These are phyloP conservation scores for Andrena trimmerana DNA, from an alignment of 2,888 invertebrate species.

Conservation along the genomic window DNA sequence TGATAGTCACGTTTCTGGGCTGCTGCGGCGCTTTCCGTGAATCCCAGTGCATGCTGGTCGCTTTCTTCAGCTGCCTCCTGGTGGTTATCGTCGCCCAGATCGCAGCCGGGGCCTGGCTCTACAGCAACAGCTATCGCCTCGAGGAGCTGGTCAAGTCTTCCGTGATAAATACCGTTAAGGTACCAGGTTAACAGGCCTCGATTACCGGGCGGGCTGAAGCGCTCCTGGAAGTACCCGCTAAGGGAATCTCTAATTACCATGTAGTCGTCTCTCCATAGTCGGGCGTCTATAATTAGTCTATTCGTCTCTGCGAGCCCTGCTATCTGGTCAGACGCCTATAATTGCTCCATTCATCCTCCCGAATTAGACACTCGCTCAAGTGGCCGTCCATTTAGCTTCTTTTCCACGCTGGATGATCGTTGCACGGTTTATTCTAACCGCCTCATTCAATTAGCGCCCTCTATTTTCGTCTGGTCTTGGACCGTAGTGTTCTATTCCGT, in stretches of 20 bases:
- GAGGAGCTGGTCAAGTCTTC: constrained; percentile 88
- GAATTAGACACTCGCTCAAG: constrained; percentile 28
- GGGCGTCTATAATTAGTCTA: constrained; percentile 36
- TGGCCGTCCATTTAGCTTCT: background rate
- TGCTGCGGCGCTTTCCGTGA: constrained; percentile 93
- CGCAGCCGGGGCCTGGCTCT: constrained; percentile 92
- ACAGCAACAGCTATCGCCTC: constrained; percentile 89
- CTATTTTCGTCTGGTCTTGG: too few relatives aligned
- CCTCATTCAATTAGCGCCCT: background rate
- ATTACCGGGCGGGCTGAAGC: constrained; percentile 22
- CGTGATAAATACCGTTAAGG: constrained; percentile 80
- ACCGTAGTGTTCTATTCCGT: background rate
- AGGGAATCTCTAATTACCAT: constrained; percentile 29
- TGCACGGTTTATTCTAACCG: background rate
- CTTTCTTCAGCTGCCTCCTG: constrained; percentile 92
- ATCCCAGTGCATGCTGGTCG: constrained; percentile 91
- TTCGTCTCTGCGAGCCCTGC: constrained; percentile 19
- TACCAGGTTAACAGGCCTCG: constrained; percentile 54
- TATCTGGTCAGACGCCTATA: constrained; percentile 10
- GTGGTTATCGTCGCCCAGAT: constrained; percentile 92
- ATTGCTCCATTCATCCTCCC: constrained; percentile 43
- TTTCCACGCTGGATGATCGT: background rate
- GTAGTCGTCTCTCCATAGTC: background rate
- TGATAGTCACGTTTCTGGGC: constrained; percentile 92
- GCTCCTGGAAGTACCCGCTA: background rate